A percentile compares a stretch with the other conserved stretches of the same genome.
These are phyloP conservation scores for Pseudocheirus occidentalis DNA, from an alignment of 2,797 vertebrate species.

Conservation along the genomic window DNA sequence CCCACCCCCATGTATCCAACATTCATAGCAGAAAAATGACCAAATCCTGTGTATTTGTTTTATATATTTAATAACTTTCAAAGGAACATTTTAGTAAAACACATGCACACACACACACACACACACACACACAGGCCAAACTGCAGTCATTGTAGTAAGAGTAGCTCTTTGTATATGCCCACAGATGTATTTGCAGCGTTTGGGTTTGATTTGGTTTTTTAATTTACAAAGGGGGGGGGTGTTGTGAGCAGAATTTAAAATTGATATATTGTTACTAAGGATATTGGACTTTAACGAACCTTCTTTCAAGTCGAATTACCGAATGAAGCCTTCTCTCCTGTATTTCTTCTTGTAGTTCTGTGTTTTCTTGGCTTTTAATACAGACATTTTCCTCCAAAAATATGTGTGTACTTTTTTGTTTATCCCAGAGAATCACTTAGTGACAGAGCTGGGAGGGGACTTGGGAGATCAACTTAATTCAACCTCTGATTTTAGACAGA, in stretches of 20 bases:
- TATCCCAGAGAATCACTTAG: slow-evolving; percentile 1
- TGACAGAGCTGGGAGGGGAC: background rate
- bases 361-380: slow-evolving; percentile 84
- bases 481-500: background rate
- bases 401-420: slow-evolving; percentile 52
- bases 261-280: slow-evolving; percentile 71
- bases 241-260: slow-evolving; percentile 66
- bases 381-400: slow-evolving; percentile 82
- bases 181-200: slow-evolving; percentile 69
- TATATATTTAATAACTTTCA: slow-evolving; percentile 85
- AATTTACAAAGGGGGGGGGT: slow-evolving; percentile 58
- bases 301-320: slow-evolving; percentile 81
- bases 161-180: slow-evolving; percentile 79
- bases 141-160: slow-evolving; percentile 73
- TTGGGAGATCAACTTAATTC: background rate
- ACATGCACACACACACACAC: slow-evolving; percentile 56
- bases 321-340: slow-evolving; percentile 77
- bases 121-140: slow-evolving; percentile 50
- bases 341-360: slow-evolving; percentile 80
- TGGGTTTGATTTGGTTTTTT: slow-evolving; percentile 56
- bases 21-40: slow-evolving; percentile 71
- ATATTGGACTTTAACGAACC: slow-evolving; percentile 78
- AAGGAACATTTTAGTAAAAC: slow-evolving; percentile 83
- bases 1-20: slow-evolving; percentile 66
- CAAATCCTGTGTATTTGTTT: slow-evolving; percentile 82